These are phyloP conservation scores for Cartodere bifasciata DNA, from an alignment of 2,888 invertebrate genomes.

Conservation along the genomic window DNA sequence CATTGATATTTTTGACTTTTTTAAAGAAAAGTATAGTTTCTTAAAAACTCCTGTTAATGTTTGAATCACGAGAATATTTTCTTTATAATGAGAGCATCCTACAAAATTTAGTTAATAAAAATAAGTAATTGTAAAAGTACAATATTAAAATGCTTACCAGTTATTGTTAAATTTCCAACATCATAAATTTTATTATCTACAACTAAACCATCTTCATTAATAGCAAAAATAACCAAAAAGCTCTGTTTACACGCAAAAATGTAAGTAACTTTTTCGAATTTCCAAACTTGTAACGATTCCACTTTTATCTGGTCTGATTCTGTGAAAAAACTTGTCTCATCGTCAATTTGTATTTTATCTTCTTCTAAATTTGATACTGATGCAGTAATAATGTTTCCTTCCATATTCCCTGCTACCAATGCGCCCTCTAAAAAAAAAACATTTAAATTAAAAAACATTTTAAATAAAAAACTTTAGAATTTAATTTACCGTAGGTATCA, in stretches of 20 bases:
- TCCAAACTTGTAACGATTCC: slow-evolving; percentile 23
- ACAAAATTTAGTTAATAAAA: slow-evolving; percentile 13
- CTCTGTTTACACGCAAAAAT: slow-evolving; percentile 24
- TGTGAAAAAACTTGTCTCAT: slow-evolving; percentile 19
- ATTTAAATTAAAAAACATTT: not conserved
- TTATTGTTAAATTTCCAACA: slow-evolving; percentile 24
- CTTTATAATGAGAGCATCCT: slow-evolving; percentile 24
- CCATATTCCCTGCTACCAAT: slow-evolving; percentile 23
- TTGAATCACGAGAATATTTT: slow-evolving; percentile 23
- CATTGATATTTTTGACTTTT: slow-evolving; percentile 22
- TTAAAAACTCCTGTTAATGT: slow-evolving; percentile 25
- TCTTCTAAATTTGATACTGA: slow-evolving; percentile 19
- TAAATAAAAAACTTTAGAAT: not conserved
- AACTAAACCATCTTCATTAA: slow-evolving; percentile 22
- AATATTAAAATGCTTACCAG: slow-evolving; percentile 19
- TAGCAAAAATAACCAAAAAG: slow-evolving; percentile 22
- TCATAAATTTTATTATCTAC: slow-evolving; percentile 21
- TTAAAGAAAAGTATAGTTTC: slow-evolving; percentile 21
- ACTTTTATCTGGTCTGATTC: slow-evolving; percentile 21
- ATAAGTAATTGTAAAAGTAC: not conserved
- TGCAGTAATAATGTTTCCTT: slow-evolving; percentile 24
- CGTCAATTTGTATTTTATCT: slow-evolving; percentile 16
- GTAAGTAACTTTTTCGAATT: slow-evolving; percentile 19
- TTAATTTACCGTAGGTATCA: slow-evolving; percentile 17
- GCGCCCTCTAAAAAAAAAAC: slow-evolving; percentile 20